Conservation (phyloP, 1,140 invertebrate species). For the roundworm (Caenorhabditis elegans) region DNA sequence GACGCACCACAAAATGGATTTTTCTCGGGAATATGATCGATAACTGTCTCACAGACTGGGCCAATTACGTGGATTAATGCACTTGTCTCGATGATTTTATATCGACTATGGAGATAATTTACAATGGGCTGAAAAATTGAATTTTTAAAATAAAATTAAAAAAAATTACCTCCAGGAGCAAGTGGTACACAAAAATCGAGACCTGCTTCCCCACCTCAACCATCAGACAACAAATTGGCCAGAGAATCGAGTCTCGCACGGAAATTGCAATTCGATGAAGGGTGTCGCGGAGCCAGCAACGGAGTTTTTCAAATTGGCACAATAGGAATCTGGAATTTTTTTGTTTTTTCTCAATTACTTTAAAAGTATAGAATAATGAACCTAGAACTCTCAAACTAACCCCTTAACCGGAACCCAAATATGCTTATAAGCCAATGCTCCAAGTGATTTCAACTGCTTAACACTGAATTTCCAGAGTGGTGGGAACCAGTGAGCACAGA, state of each 20-base stretch:
- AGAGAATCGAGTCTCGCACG: constrained; percentile 40
- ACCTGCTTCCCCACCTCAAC: constrained; percentile 32
- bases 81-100: constrained; percentile 57
- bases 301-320: background rate
- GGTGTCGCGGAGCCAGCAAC: background rate
- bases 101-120: constrained; percentile 49
- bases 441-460: constrained; percentile 8
- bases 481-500: constrained; percentile 58
- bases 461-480: constrained; percentile 34
- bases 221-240: constrained; percentile 40
- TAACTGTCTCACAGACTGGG: constrained; percentile 52
- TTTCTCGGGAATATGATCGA: constrained; percentile 54
- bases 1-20: constrained; percentile 58
- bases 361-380: no score
- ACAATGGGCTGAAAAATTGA: constrained; percentile 44
- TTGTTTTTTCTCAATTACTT: no score
- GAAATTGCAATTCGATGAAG: background rate
- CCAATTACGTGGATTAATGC: constrained; percentile 57
- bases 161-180: background rate
- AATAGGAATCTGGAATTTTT: background rate
- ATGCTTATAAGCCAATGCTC: constrained; percentile 5
- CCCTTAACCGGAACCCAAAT: constrained; percentile 35
- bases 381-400: no score
- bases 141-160: background rate
- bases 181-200: constrained; percentile 3